These are phyloP conservation scores for Erynnis tages DNA, from an alignment of 2,888 invertebrate genomes.

Conservation along the genomic window DNA sequence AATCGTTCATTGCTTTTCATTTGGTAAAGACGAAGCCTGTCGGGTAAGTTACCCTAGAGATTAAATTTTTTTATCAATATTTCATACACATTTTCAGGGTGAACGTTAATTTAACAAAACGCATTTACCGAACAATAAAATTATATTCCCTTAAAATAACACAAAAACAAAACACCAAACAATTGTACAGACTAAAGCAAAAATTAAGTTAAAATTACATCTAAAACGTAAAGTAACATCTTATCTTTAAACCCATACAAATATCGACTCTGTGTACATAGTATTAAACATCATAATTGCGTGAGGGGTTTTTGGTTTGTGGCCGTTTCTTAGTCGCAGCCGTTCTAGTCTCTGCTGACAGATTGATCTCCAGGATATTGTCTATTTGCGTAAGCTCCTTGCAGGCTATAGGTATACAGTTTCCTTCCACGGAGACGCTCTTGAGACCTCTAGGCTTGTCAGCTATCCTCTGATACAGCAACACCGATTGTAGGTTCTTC, in stretches of 20 bases:
- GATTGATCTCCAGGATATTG: constrained; percentile 37
- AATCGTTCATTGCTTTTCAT: too few relatives aligned
- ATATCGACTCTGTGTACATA: background rate
- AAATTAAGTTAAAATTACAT: constrained; percentile 12
- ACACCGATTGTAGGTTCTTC: constrained; percentile 44
- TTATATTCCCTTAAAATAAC: too few relatives aligned
- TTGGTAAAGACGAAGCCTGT: too few relatives aligned
- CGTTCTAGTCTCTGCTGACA: constrained; percentile 31
- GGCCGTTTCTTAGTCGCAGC: constrained; percentile 34
- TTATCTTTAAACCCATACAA: constrained; percentile 10
- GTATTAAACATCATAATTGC: constrained; percentile 13
- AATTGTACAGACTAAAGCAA: background rate
- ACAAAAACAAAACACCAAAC: constrained; percentile 3
- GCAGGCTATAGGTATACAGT: constrained; percentile 49
- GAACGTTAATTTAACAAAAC: background rate
- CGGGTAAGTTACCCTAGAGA: too few relatives aligned
- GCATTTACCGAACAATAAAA: too few relatives aligned
- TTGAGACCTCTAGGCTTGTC: constrained; percentile 50
- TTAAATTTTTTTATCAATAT: too few relatives aligned
- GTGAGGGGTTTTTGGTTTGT: constrained; percentile 28
- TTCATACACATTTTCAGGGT: too few relatives aligned
- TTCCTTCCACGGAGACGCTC: constrained; percentile 55
- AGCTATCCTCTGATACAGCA: constrained; percentile 42
- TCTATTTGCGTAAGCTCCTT: constrained; percentile 46
- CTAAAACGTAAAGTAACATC: constrained; percentile 10